Evolutionary conservation across 2,113 vertebrate genomes (phyloP).

Genomic region (Indicator maculatus): DNA sequence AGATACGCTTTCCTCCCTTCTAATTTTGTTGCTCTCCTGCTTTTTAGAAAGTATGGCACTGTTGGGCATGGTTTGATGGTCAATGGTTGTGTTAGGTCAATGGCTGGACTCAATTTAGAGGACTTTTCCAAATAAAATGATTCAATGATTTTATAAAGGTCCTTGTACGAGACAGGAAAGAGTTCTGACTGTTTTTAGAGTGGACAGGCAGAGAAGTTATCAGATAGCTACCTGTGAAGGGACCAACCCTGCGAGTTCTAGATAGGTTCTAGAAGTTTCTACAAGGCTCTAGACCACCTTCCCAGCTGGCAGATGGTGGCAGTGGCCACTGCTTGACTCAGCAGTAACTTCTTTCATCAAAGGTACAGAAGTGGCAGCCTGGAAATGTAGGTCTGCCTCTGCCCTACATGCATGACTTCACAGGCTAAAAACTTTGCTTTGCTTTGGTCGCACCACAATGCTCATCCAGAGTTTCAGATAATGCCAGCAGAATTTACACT

Average conservation of each 20-base stretch:
- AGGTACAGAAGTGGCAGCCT: neutral
- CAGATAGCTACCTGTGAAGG: rapidly evolving
- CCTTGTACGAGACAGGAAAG: neutral
- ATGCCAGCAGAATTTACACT: neutral
- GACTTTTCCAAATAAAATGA: too few species aligned
- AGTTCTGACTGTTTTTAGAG: neutral
- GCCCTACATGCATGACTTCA: neutral
- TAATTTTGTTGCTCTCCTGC: neutral
- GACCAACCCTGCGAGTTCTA: neutral
- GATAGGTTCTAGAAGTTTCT: neutral
- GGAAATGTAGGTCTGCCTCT: neutral
- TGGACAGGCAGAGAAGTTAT: neutral
- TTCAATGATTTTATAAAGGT: neutral
- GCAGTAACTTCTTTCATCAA: neutral
- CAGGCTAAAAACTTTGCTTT: neutral
- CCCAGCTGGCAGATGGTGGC: neutral
- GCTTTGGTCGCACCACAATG: neutral
- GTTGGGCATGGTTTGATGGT: too few species aligned
- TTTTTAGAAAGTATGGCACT: neutral
- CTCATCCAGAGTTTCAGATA: neutral
- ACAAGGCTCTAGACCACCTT: neutral
- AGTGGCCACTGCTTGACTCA: neutral
- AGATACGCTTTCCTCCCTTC: neutral
- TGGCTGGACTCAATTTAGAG: too few species aligned
- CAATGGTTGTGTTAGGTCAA: too few species aligned